Evolutionary conservation across 2,113 vertebrate species (phyloP), one percentile per base, ranked within the genome.

Genomic region (Poecile atricapillus): DNA sequence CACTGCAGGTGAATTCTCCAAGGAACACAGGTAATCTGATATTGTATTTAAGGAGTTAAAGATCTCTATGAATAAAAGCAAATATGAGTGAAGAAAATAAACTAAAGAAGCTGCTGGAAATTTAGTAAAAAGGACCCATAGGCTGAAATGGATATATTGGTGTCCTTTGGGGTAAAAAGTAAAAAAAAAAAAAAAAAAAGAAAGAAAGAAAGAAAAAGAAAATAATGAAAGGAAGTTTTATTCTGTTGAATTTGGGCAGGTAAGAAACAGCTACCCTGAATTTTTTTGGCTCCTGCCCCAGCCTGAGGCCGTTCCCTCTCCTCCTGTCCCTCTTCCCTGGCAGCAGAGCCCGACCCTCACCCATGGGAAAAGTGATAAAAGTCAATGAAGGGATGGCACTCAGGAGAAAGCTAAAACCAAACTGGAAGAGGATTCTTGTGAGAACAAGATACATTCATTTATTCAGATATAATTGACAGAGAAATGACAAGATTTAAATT

Each of bases 161-260:
- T 9, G 8, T 43, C 3, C 24, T 75, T 14, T 69, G 53, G 35
- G 11, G 9, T 39, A 25, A 91, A 83, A 82, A 24, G 3, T 4
- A 2, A 3, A 10, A 22, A 44, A 33, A 16, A n/a, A 27, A 8
- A 2, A 10, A 31, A 33, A 18, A 31, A 60, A 21, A 43, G 41
- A 43, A 43, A 15, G 23, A 8, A 15, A n/a, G 2, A 10, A 21
- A 43, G 43, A 11, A 5, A 10, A 10, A 3, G 2, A 9, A 4
- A 35, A 10, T 16, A 8, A 39, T 5, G 1, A 25, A 63, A 85
- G 10, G 3, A 43, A 28, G 19, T 60, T 7, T 46, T 52, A 22
- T 49, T 67, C 59, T 7, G 33, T 81, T 67, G 52, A 10, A 78
- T 91, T 58, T 87, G 53, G 24, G 35, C 16, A 44, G 55, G 3